Evolutionary conservation across 2,888 invertebrate genomes (phyloP).

Genomic region (Enchytraeus crypticus): DNA sequence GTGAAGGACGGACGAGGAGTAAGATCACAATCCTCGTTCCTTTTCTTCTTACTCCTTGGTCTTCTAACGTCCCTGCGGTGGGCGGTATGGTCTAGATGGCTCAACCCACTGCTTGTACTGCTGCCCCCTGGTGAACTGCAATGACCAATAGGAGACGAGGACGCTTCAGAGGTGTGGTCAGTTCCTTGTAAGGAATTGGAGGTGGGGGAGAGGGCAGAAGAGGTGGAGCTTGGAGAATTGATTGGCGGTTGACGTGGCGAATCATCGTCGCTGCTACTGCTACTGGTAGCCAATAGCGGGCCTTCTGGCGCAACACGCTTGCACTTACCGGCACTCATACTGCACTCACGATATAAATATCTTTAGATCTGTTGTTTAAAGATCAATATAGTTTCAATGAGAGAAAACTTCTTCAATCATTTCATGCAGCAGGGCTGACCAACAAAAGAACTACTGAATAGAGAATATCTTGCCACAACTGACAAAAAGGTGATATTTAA

Average conservation of each 20-base stretch:
- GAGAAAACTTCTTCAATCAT: too few species aligned
- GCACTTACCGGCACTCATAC: constrained; percentile 6
- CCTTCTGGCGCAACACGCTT: constrained; percentile 9
- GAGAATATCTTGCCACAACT: too few species aligned
- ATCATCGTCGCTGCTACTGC: constrained; percentile 16
- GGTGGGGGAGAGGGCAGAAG: background rate
- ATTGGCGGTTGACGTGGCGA: constrained; percentile 1
- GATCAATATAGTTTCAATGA: too few species aligned
- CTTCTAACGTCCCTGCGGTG: background rate
- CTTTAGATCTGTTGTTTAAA: too few species aligned
- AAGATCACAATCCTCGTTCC: background rate
- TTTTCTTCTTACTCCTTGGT: background rate
- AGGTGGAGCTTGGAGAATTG: background rate
- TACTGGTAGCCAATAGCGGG: constrained; percentile 12
- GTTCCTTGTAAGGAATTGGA: background rate
- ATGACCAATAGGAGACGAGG: background rate
- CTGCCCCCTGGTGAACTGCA: background rate
- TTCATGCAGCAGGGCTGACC: too few species aligned
- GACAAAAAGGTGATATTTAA: too few species aligned
- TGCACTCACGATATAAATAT: too few species aligned
- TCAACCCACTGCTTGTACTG: background rate
- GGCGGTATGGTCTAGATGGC: background rate
- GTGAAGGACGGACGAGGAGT: too few species aligned
- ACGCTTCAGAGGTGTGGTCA: background rate
- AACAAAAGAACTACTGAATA: too few species aligned